A percentile compares a stretch with the other conserved stretches of the same genome.
Conservation (phyloP, 2,888 invertebrate species). For the Caenorhabditis sp. region DNA sequence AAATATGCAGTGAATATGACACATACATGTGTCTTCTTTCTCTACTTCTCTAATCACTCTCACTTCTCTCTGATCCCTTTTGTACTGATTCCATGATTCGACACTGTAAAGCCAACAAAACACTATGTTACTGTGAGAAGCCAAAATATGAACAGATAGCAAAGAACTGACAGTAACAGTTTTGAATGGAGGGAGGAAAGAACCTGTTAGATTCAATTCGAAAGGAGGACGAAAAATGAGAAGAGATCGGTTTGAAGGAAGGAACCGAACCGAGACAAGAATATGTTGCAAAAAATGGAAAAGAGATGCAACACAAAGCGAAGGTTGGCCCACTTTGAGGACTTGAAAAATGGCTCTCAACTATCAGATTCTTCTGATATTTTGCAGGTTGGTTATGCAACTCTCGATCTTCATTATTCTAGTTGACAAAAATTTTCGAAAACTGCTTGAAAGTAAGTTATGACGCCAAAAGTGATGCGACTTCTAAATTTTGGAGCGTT, state of each 20-base stretch:
- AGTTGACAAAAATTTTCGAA: too few species aligned
- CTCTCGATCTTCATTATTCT: too few species aligned
- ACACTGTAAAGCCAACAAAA: slow-evolving; percentile 52
- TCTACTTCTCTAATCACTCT: slow-evolving; percentile 30
- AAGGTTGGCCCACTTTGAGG: too few species aligned
- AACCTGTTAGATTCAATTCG: slow-evolving; percentile 54
- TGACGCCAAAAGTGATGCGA: too few species aligned
- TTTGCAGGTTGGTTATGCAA: too few species aligned
- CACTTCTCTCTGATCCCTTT: slow-evolving; percentile 13
- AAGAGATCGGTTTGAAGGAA: not conserved
- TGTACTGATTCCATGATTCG: slow-evolving; percentile 5
- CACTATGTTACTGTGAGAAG: slow-evolving; percentile 34
- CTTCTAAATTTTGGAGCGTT: too few species aligned
- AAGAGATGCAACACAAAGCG: not conserved
- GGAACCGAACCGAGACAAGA: slow-evolving; percentile 39
- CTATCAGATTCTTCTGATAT: too few species aligned
- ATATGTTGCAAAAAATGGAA: slow-evolving; percentile 8
- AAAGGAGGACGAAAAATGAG: slow-evolving; percentile 5
- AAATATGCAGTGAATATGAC: slow-evolving; percentile 59
- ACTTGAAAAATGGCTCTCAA: too few species aligned
- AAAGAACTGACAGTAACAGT: slow-evolving; percentile 8
- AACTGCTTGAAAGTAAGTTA: too few species aligned
- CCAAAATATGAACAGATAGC: slow-evolving; percentile 18
- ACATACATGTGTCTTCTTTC: slow-evolving; percentile 31
- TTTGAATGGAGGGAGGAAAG: slow-evolving; percentile 29